Evolutionary conservation across 2,797 vertebrate genomes (phyloP).

Genomic region (Lindbergichthys nudifrons): DNA sequence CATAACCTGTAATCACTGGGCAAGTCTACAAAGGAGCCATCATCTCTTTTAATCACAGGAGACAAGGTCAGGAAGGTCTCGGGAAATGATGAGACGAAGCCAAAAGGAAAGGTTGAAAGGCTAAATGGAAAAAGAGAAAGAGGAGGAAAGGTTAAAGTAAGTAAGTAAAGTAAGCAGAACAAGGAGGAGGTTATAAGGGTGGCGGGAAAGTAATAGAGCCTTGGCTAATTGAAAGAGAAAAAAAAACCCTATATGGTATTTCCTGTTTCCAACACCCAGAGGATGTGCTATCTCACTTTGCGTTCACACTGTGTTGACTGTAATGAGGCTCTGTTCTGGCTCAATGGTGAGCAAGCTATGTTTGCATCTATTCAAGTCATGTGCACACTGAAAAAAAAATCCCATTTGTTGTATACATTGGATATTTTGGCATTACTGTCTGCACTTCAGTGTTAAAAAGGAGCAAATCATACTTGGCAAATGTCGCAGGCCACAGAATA

Average conservation of each 20-base stretch:
- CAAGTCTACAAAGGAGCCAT: conserved; percentile 31
- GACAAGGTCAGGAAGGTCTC: conserved; percentile 30
- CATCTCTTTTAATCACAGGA: conserved; percentile 40
- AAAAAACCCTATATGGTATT: conserved; percentile 36
- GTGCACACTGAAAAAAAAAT: conserved; percentile 24
- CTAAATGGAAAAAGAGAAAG: conserved; percentile 15
- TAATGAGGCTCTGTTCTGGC: conserved; percentile 16
- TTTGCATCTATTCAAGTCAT: conserved; percentile 31
- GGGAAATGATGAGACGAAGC: conserved; percentile 26
- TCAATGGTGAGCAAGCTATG: conserved; percentile 9
- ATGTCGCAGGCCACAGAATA: neutral
- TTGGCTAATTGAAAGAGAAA: conserved; percentile 36
- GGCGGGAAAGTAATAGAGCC: conserved; percentile 4
- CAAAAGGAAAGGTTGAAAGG: conserved; percentile 32
- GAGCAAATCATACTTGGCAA: conserved; percentile 9
- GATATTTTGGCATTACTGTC: conserved; percentile 7
- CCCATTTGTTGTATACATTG: conserved; percentile 28
- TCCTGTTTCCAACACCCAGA: conserved; percentile 34
- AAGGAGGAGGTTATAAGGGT: neutral
- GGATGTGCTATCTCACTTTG: conserved; percentile 40
- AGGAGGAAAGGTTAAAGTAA: conserved; percentile 19
- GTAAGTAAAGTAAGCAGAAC: neutral
- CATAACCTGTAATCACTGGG: conserved; percentile 31
- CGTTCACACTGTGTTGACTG: conserved; percentile 29
- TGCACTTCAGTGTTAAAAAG: neutral